These are phyloP conservation scores for Zootoca vivipara DNA, from an alignment of 2,113 vertebrate species.

Conservation along the genomic window DNA sequence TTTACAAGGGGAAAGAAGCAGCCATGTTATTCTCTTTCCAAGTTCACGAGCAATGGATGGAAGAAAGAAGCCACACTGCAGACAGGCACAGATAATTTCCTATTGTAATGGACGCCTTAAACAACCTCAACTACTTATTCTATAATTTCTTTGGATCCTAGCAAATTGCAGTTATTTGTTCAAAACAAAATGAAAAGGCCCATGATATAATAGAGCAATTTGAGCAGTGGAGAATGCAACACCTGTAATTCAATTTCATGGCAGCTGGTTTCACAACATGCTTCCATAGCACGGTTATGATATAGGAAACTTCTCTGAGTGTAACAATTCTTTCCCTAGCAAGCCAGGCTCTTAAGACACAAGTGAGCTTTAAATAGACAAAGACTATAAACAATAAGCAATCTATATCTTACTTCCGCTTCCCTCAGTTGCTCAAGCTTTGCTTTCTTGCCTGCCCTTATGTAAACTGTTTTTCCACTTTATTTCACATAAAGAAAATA, in stretches of 20 bases:
- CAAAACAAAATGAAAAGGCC: constrained; percentile 75
- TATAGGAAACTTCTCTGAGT: constrained; percentile 59
- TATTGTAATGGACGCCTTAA: constrained; percentile 75
- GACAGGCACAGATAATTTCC: constrained; percentile 74
- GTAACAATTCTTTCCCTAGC: constrained; percentile 49
- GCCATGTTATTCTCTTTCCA: constrained; percentile 50
- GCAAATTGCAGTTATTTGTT: constrained; percentile 80
- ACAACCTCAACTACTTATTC: constrained; percentile 70
- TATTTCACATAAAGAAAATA: constrained; percentile 49
- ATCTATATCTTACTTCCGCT: constrained; percentile 43
- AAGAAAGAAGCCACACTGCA: constrained; percentile 47
- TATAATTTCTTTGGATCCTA: constrained; percentile 65
- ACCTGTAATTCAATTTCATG: constrained; percentile 84
- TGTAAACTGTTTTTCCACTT: constrained; percentile 8
- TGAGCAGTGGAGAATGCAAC: constrained; percentile 69
- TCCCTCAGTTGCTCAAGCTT: neutral
- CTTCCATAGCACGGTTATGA: constrained; percentile 57
- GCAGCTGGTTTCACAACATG: constrained; percentile 76
- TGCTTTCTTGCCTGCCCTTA: neutral
- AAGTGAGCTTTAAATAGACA: constrained; percentile 55
- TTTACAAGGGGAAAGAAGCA: constrained; percentile 42
- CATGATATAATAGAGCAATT: constrained; percentile 76
- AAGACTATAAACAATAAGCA: constrained; percentile 48
- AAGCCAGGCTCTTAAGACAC: constrained; percentile 48
- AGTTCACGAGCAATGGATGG: constrained; percentile 57